Base-by-base conservation (phyloP, 1,140 invertebrate species). In the Drosophila ironensis region DNA sequence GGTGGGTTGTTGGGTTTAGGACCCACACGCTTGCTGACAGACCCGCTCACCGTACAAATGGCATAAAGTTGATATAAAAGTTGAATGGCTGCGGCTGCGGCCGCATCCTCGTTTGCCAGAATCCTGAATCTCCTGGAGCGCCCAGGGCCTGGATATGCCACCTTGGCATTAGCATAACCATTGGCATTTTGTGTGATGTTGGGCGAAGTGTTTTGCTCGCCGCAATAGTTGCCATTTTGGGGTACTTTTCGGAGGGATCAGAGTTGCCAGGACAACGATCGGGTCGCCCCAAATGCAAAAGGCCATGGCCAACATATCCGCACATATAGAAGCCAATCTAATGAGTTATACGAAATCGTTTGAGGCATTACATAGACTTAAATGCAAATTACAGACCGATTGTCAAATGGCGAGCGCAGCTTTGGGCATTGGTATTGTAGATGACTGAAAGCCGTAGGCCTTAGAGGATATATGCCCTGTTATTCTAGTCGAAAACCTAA, bases 1-100 rank as follows among this genome's bases (percentile, higher is more conserved):
- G n/a, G n/a, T n/a, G 19, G 8, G 12, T 20, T n/a, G 35, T 19
- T 25, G 66, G 37, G 38, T 47, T 63, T 63, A 63, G 46, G 35
- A 59, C 37, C 12, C 35, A 44, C 71, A 75, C 78, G 86, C 77
- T 70, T 73, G 73, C 78, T 73, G 77, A 82, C 73, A 82, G 73
- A 72, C 27, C 73, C 70, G 78, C 73, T 70, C 73, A 86, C 46
- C 44, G 53, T 69, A 61, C 56, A 77, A 73, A 73, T 84, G 78
- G 61, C 78, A 82, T 82, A 82, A 84, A 82, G 77, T 84, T 82
- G 54, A 69, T 69, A 84, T 77, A 82, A 77, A 82, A 77, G 77
- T 82, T 84, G 57, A 37, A 52, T 67, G 69, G 51, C 51, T 61
- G 67, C 50, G 33, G 25, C 72, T 69, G 44, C 33, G 33, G 12